phyloP scores from a whole-genome alignment of 2,888 invertebrate genomes.

The Opisthograptis luteolata region DNA sequence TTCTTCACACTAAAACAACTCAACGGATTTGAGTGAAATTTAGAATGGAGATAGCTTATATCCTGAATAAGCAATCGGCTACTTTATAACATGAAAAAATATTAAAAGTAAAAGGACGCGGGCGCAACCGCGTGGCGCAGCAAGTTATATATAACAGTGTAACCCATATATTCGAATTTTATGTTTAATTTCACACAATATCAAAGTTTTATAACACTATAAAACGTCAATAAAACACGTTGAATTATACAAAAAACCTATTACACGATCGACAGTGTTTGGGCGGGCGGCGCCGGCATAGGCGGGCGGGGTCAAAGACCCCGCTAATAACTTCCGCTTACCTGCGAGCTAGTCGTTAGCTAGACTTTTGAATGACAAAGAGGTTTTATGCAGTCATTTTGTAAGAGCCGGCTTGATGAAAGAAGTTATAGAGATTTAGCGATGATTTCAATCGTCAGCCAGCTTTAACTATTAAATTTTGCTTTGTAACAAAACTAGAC shows the following conservation, averaged over 20 bases:
- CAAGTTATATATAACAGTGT: too few relatives aligned
- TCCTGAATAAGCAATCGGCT: too few relatives aligned
- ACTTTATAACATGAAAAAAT: too few relatives aligned
- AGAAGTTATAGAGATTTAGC: constrained; percentile 1
- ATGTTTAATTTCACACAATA: constrained; percentile 19
- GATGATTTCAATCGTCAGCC: neutral
- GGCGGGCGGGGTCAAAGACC: constrained; percentile 64
- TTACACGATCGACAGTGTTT: constrained; percentile 55
- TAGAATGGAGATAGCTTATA: too few relatives aligned
- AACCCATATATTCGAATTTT: constrained; percentile 8
- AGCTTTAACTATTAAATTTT: neutral
- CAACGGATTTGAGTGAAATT: too few relatives aligned
- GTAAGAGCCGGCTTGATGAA: constrained; percentile 25
- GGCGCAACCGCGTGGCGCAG: too few relatives aligned
- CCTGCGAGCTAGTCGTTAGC: constrained; percentile 65
- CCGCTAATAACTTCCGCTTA: constrained; percentile 80
- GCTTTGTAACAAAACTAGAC: too few relatives aligned
- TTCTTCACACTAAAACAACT: too few relatives aligned
- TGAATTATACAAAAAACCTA: constrained; percentile 41
- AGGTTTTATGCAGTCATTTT: constrained; percentile 44
- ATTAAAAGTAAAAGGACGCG: too few relatives aligned
- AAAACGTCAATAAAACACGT: constrained; percentile 30
- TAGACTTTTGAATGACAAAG: constrained; percentile 54
- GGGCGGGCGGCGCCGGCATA: constrained; percentile 61
- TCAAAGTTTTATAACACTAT: constrained; percentile 27